Base-by-base conservation (phyloP, 2,113 vertebrate species). In the Rhinoptilus africanus region DNA sequence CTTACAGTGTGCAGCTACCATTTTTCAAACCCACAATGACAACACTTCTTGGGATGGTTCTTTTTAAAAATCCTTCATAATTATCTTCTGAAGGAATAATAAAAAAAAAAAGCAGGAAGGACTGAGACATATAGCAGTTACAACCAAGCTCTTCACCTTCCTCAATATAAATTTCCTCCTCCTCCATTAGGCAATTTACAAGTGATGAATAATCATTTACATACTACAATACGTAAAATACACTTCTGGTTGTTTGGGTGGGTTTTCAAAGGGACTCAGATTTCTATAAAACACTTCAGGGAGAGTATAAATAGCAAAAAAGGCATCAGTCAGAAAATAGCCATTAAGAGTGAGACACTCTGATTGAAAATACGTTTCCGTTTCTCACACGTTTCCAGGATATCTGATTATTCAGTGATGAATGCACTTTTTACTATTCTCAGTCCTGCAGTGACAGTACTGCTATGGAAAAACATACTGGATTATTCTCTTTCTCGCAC, bases 201-300 rank as follows among this genome's bases (percentile, higher is more conserved):
- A 94, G 32, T 30, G 72, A 83, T 96, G 95, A 96, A 53, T 96
- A 87, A 94, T 77, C 76, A 53, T 39, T 91, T 94, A 95, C 86
- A 85, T 67, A 83, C 77, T 91, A 85, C 26, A 51, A 75, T 83
- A 96, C 76, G 32, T 92, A 94, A 95, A 92, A 89, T 35, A 96
- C 19, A 54, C 15, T 92, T 83, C 30, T 92, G 62, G 73, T 63
- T 95, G 88, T 82, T 91, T 95, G 88, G 86, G 88, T 94, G 71
- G 59, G 28, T 74, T 87, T 79, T 69, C n/a, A 88, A 76, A 88
- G 8, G 30, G 76, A 75, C 32, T 85, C 13, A 8, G 34, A 26
- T 81, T 93, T 85, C 80, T 53, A 56, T 67, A 94, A 94, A 95
- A 86, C 83, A 63, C 56, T 71, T 86, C 17, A 59, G 19, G 39